Percentiles rank a stretch among this genome's conserved stretches.
These are phyloP conservation scores for Hippopotamyrus pictus DNA, from an alignment of 2,797 vertebrate species.

Conservation along the genomic window DNA sequence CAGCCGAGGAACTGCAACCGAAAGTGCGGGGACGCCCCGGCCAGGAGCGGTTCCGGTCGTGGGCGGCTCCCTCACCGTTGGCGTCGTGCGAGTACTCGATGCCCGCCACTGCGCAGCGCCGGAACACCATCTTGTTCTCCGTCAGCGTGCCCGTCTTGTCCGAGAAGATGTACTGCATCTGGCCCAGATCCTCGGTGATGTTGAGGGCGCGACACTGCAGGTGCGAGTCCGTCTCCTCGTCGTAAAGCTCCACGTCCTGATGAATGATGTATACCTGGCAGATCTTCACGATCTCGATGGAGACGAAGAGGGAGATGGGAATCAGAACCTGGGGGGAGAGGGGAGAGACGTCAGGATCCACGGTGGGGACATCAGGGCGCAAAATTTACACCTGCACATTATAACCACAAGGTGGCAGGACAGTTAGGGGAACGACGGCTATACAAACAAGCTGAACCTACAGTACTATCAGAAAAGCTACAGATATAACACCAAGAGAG, in stretches of 20 bases:
- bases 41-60: background rate
- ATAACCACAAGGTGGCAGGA: background rate
- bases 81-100: constrained; percentile 93
- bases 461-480: background rate
- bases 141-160: constrained; percentile 97
- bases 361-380: background rate
- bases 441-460: background rate
- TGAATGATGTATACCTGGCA: constrained; percentile 97
- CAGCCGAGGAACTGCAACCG: background rate
- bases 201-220: constrained; percentile 92
- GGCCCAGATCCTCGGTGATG: constrained; percentile 94
- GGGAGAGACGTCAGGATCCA: background rate
- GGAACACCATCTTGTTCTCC: constrained; percentile 98
- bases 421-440: background rate
- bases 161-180: constrained; percentile 96
- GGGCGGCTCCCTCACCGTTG: constrained; percentile 69
- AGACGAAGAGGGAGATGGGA: constrained; percentile 96
- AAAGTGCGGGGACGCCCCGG: background rate
- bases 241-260: constrained; percentile 86
- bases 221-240: constrained; percentile 87
- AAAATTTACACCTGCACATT: background rate
- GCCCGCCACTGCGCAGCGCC: constrained; percentile 89
- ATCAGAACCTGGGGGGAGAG: constrained; percentile 76
- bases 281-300: constrained; percentile 96
- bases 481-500: background rate